Evolutionary conservation across 1,140 invertebrate genomes (phyloP).

Genomic region (Chionoecetes opilio): DNA sequence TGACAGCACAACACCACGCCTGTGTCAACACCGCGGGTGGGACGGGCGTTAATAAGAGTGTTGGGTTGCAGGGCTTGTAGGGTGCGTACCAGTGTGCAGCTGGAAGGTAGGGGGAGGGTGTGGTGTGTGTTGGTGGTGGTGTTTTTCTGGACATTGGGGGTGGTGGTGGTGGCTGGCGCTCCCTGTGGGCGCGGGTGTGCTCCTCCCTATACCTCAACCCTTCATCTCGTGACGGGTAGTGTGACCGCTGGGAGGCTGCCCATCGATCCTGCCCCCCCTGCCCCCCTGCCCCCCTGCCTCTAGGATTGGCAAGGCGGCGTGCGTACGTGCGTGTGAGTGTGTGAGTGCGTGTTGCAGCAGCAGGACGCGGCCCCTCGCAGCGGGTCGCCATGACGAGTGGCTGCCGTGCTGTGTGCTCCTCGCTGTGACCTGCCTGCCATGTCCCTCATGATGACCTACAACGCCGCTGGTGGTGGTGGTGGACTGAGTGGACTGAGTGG

Average conservation of each 20-base stretch:
- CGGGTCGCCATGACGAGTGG: too few relatives aligned
- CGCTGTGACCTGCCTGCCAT: neutral
- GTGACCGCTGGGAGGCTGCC: slow-evolving; percentile 56
- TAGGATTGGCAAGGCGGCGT: neutral
- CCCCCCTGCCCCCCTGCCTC: neutral
- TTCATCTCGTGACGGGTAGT: slow-evolving; percentile 19
- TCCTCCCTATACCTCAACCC: slow-evolving; percentile 57
- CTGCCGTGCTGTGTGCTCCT: too few relatives aligned
- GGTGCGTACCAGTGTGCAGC: too few relatives aligned
- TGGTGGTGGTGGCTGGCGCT: too few relatives aligned
- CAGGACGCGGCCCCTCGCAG: too few relatives aligned
- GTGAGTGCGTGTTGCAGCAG: too few relatives aligned
- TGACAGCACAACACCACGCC: too few relatives aligned
- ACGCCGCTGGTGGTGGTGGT: slow-evolving; percentile 39
- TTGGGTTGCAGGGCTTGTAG: neutral
- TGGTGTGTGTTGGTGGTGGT: too few relatives aligned
- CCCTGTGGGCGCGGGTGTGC: slow-evolving; percentile 33
- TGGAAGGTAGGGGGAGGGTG: too few relatives aligned
- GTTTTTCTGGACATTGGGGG: too few relatives aligned
- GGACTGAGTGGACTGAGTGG: slow-evolving; percentile 2
- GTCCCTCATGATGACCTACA: slow-evolving; percentile 68
- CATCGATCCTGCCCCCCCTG: slow-evolving; percentile 63
- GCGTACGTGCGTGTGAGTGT: neutral
- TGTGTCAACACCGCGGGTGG: too few relatives aligned
- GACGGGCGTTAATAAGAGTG: too few relatives aligned